Conservation (phyloP, 2,113 vertebrate species). For the Ariopsis seemanni region DNA sequence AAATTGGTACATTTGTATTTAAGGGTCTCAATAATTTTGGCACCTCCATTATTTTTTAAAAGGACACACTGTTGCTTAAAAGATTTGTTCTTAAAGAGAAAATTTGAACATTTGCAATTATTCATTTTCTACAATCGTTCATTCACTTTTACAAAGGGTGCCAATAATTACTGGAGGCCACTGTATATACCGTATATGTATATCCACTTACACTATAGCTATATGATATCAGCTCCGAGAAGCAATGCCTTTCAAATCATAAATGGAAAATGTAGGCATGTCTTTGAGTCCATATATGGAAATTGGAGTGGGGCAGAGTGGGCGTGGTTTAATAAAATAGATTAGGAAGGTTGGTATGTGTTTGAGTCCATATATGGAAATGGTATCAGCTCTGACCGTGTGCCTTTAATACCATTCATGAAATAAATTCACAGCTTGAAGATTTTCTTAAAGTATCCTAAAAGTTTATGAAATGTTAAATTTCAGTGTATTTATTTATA, state of each 20-base stretch:
- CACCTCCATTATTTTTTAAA: neutral
- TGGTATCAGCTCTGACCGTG: neutral
- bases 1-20: neutral
- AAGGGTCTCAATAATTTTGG: neutral
- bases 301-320: neutral
- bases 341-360: neutral
- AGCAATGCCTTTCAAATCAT: neutral
- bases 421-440: too few relatives aligned
- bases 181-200: neutral
- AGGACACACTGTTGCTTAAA: neutral
- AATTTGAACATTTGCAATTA: neutral
- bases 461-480: too few relatives aligned
- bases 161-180: neutral
- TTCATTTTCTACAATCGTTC: neutral
- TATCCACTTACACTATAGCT: neutral
- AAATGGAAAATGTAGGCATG: neutral
- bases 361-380: neutral
- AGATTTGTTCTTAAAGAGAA: neutral
- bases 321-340: neutral
- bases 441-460: too few relatives aligned
- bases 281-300: neutral
- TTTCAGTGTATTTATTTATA: too few relatives aligned
- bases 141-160: neutral
- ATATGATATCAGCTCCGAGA: neutral
- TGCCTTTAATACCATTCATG: too few relatives aligned